Conservation (phyloP, 2,888 invertebrate genomes). For the Scaeva pyrastri region DNA sequence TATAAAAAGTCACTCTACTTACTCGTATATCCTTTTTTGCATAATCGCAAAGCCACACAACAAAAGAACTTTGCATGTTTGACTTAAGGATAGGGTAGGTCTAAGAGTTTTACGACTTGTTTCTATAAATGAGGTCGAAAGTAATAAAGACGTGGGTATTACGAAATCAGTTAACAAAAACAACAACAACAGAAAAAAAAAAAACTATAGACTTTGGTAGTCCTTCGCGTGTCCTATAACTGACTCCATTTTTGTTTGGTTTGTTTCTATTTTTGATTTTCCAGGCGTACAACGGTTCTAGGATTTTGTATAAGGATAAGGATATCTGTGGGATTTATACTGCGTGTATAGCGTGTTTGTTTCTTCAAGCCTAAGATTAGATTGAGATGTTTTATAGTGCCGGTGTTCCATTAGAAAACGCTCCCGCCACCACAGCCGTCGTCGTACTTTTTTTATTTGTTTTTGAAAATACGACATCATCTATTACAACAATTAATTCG, state of each 20-base stretch:
- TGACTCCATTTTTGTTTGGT: not conserved
- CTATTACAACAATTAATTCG: constrained; percentile 37
- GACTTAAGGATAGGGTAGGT: constrained; percentile 8
- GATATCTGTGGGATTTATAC: not conserved
- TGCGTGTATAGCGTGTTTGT: constrained; percentile 15
- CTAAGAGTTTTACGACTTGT: constrained; percentile 14
- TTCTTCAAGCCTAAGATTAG: constrained; percentile 14
- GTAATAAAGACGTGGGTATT: constrained; percentile 33
- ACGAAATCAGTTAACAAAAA: constrained; percentile 32
- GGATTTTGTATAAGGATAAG: no score
- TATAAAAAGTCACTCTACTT: constrained; percentile 24
- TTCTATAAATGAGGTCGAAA: constrained; percentile 33
- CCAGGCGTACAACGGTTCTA: not conserved
- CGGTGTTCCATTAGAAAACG: not conserved
- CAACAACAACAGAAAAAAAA: not conserved
- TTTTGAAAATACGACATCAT: constrained; percentile 30
- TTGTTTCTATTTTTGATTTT: constrained; percentile 32
- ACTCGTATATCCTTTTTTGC: constrained; percentile 51
- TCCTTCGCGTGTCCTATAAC: constrained; percentile 25
- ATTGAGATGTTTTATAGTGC: constrained; percentile 7
- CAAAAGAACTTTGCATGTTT: constrained; percentile 31
- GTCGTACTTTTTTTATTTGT: not conserved
- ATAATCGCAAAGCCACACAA: constrained; percentile 36
- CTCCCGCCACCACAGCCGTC: not conserved
- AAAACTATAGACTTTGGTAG: not conserved